Conservation (phyloP, 2,797 vertebrate species). For the Natrix natrix region DNA sequence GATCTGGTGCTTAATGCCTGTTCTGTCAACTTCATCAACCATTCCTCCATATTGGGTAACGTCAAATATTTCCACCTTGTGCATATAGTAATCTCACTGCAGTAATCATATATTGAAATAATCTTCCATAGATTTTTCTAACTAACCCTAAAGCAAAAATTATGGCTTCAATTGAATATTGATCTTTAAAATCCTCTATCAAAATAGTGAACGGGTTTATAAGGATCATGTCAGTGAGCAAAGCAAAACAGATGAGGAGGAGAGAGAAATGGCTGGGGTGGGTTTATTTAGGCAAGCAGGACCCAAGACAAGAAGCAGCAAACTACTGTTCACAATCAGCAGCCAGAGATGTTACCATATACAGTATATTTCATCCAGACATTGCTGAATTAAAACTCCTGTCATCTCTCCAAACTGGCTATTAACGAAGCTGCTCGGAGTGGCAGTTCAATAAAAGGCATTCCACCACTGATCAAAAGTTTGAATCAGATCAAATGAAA, state of each 20-base stretch:
- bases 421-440: not conserved
- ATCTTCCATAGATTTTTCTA: not conserved
- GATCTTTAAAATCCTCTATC: not conserved
- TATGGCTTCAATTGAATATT: not conserved
- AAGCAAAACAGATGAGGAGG: not conserved
- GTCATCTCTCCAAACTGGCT: not conserved
- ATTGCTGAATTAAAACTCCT: not conserved
- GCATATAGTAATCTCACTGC: not conserved
- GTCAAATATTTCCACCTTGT: not conserved
- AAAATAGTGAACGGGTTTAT: not conserved
- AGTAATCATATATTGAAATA: not conserved
- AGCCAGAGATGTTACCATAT: not conserved
- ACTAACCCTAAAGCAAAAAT: not conserved
- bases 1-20: not conserved
- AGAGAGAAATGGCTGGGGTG: not conserved
- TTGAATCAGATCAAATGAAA: not conserved
- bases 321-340: not conserved
- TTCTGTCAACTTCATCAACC: too few relatives aligned
- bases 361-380: not conserved
- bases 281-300: not conserved
- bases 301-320: not conserved
- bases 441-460: not conserved
- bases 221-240: not conserved
- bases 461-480: not conserved
- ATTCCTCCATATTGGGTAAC: not conserved